These are phyloP conservation scores for Molossus molossus DNA, from an alignment of 2,797 vertebrate species.

Conservation along the genomic window DNA sequence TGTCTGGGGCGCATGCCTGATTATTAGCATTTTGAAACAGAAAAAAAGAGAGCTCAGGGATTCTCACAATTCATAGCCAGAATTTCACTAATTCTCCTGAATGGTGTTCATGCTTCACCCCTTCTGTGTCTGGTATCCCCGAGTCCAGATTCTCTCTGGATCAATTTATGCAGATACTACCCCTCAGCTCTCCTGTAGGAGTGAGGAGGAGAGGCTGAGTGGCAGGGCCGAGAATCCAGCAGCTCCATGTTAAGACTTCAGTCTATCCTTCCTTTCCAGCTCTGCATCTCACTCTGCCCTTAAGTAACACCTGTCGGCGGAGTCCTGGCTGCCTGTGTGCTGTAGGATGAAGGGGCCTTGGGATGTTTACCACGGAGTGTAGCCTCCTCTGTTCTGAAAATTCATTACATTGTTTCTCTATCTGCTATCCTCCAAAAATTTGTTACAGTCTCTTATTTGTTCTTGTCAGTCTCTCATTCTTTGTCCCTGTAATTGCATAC, in stretches of 20 bases:
- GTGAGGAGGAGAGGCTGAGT: neutral
- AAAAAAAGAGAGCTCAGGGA: neutral
- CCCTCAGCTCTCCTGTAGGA: neutral
- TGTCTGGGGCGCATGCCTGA: neutral
- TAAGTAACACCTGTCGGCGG: neutral
- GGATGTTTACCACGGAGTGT: neutral
- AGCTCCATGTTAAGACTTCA: neutral
- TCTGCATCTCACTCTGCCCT: neutral
- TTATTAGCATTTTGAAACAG: neutral
- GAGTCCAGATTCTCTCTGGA: neutral
- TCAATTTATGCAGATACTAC: neutral
- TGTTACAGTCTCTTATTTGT: neutral
- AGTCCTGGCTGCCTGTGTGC: neutral
- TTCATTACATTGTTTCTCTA: neutral
- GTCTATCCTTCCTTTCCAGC: accelerated
- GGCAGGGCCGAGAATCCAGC: neutral
- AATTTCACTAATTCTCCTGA: slow-evolving; percentile 11
- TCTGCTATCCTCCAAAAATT: neutral
- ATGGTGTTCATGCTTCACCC: neutral
- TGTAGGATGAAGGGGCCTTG: neutral
- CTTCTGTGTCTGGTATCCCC: neutral
- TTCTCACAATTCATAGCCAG: neutral
- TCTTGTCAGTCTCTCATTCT: neutral
- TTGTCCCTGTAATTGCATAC: neutral
- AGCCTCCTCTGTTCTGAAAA: neutral